Percentiles rank a stretch among this genome's conserved stretches.
These are phyloP conservation scores for Phasia obesa DNA, from an alignment of 2,888 invertebrate species.

Conservation along the genomic window DNA sequence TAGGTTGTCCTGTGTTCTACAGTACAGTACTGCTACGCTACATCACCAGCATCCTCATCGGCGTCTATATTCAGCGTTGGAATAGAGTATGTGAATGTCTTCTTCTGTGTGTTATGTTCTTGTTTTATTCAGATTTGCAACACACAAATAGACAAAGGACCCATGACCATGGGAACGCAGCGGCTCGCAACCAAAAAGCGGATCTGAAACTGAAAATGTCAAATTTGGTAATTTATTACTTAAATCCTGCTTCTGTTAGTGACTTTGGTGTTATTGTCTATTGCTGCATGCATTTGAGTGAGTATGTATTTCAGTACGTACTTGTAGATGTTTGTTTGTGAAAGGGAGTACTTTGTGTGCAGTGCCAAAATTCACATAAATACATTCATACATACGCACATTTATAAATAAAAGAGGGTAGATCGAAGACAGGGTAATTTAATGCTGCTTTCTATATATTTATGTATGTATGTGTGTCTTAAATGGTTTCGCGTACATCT, in stretches of 20 bases:
- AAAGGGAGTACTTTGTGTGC: conserved; percentile 74
- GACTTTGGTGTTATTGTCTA: conserved; percentile 74
- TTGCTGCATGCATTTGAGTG: conserved; percentile 72
- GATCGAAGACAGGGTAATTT: conserved; percentile 62
- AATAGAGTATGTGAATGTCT: conserved; percentile 53
- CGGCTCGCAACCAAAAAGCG: conserved; percentile 77
- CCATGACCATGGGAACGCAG: conserved; percentile 72
- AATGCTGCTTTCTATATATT: conserved; percentile 60
- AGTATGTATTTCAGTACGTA: conserved; percentile 53
- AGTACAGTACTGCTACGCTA: conserved; percentile 20
- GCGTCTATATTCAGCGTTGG: conserved; percentile 34
- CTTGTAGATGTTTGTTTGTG: conserved; percentile 61
- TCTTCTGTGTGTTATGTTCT: conserved; percentile 29
- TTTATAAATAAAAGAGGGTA: conserved; percentile 1
- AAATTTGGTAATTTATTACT: conserved; percentile 82
- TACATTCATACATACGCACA: background rate
- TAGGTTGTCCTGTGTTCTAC: conserved; percentile 42
- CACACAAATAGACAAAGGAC: conserved; percentile 67
- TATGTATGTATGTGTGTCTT: conserved; percentile 36
- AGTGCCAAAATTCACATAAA: conserved; percentile 3
- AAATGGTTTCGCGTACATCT: conserved; percentile 51
- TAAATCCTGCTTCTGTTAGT: conserved; percentile 81
- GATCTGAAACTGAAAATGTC: conserved; percentile 82
- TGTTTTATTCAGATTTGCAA: conserved; percentile 36
- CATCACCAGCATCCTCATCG: conserved; percentile 31